Percentiles rank a stretch among this genome's conserved stretches.
These are phyloP conservation scores for Pogoniulus pusillus DNA, from an alignment of 2,797 vertebrate species.

Conservation along the genomic window DNA sequence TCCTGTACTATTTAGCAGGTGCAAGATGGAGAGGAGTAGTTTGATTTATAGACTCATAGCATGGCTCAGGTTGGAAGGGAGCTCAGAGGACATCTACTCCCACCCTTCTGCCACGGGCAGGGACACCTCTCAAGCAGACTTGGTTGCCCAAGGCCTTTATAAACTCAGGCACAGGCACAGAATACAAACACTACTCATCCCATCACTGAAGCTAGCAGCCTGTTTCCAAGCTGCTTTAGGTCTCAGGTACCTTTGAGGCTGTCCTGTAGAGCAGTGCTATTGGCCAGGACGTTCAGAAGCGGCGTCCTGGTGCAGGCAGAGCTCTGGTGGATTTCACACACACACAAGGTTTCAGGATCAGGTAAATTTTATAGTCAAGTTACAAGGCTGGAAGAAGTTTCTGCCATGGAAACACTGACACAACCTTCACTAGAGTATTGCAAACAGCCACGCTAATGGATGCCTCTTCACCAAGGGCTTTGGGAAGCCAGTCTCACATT, in stretches of 20 bases:
- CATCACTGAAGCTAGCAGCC: slow-evolving; percentile 30
- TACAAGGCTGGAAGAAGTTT: slow-evolving; percentile 79
- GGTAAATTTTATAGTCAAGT: slow-evolving; percentile 80
- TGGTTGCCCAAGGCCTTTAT: background rate
- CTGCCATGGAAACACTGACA: slow-evolving; percentile 83
- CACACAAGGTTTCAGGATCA: slow-evolving; percentile 79
- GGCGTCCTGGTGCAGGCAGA: slow-evolving; percentile 47
- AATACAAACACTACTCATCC: slow-evolving; percentile 23
- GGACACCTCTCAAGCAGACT: no score
- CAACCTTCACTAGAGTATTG: slow-evolving; percentile 86
- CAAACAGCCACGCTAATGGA: slow-evolving; percentile 80
- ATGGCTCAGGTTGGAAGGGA: no score
- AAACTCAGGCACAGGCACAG: slow-evolving; percentile 25
- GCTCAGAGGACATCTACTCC: no score
- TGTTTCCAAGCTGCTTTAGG: slow-evolving; percentile 20
- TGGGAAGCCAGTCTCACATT: slow-evolving; percentile 51
- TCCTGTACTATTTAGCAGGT: slow-evolving; percentile 13
- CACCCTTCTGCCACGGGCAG: no score
- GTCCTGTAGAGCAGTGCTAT: background rate
- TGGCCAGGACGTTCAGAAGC: slow-evolving; percentile 15
- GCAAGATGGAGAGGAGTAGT: background rate
- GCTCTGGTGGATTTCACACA: slow-evolving; percentile 12
- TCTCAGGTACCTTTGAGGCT: background rate
- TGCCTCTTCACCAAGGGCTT: slow-evolving; percentile 51
- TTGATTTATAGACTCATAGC: background rate